phyloP scores from a whole-genome alignment of 2,113 vertebrate species.

The Sitta europaea region DNA sequence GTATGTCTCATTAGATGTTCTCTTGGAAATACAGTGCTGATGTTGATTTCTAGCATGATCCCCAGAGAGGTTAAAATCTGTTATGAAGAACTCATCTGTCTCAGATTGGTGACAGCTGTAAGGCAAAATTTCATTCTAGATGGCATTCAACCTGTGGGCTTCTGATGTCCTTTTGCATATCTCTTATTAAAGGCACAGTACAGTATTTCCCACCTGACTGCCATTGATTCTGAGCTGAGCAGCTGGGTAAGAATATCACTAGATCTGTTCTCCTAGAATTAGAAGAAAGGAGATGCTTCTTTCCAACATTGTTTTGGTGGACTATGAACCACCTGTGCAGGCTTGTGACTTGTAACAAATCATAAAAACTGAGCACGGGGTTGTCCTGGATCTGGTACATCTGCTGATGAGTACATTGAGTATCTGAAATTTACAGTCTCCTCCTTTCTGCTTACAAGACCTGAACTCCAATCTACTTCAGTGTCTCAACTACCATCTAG shows the following conservation, averaged over 20 bases:
- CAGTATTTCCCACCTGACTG: neutral
- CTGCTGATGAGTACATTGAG: neutral
- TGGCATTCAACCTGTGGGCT: neutral
- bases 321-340: neutral
- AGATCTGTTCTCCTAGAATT: neutral
- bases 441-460: neutral
- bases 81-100: neutral
- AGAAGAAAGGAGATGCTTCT: neutral
- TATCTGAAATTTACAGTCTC: neutral
- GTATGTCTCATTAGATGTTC: neutral
- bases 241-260: neutral
- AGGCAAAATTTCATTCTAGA: neutral
- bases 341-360: neutral
- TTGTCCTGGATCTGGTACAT: neutral
- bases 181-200: neutral
- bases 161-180: neutral
- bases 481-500: neutral
- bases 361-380: neutral
- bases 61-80: neutral
- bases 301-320: neutral
- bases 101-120: neutral
- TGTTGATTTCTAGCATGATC: neutral
- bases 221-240: neutral
- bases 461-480: neutral
- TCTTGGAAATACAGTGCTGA: neutral